phyloP scores from a whole-genome alignment of 2,113 vertebrate species.

The Vimba vimba region DNA sequence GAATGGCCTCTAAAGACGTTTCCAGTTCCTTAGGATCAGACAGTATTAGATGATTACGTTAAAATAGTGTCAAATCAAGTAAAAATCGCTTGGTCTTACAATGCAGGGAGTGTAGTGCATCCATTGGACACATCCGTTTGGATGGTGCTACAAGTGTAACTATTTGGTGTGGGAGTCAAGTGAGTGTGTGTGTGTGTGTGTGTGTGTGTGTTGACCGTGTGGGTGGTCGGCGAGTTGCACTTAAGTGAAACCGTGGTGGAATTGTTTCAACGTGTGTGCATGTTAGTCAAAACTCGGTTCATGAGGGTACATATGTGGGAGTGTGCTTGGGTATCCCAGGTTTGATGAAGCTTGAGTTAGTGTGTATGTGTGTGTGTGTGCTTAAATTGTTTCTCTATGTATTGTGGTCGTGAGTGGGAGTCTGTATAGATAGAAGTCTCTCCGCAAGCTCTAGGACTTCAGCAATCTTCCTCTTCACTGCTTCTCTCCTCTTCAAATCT shows the following conservation, averaged over 20 bases:
- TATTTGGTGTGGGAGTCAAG: slow-evolving; percentile 31
- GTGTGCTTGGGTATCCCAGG: background rate
- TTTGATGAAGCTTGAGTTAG: slow-evolving; percentile 15
- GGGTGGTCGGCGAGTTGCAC: slow-evolving; percentile 8
- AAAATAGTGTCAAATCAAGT: slow-evolving; percentile 16
- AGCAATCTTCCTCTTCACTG: slow-evolving; percentile 82
- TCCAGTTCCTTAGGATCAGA: background rate
- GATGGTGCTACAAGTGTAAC: slow-evolving; percentile 6
- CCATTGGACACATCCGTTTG: slow-evolving; percentile 12
- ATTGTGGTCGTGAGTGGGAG: slow-evolving; percentile 59
- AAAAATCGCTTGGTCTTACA: slow-evolving; percentile 11
- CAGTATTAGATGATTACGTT: background rate
- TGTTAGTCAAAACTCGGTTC: slow-evolving; percentile 22
- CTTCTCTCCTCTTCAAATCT: slow-evolving; percentile 76
- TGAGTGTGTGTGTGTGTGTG: slow-evolving; percentile 25
- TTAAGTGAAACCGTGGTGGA: background rate
- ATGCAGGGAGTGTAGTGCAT: slow-evolving; percentile 4
- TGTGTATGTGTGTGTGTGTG: slow-evolving; percentile 18
- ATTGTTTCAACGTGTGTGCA: background rate
- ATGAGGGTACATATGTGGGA: slow-evolving; percentile 22
- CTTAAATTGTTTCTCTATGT: slow-evolving; percentile 42
- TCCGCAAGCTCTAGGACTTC: slow-evolving; percentile 86
- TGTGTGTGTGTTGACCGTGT: slow-evolving; percentile 26
- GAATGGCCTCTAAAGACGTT: background rate
- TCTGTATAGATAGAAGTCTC: slow-evolving; percentile 74